Conservation (phyloP, 2,797 vertebrate species). For the Enteromius afrohamiltoni region DNA sequence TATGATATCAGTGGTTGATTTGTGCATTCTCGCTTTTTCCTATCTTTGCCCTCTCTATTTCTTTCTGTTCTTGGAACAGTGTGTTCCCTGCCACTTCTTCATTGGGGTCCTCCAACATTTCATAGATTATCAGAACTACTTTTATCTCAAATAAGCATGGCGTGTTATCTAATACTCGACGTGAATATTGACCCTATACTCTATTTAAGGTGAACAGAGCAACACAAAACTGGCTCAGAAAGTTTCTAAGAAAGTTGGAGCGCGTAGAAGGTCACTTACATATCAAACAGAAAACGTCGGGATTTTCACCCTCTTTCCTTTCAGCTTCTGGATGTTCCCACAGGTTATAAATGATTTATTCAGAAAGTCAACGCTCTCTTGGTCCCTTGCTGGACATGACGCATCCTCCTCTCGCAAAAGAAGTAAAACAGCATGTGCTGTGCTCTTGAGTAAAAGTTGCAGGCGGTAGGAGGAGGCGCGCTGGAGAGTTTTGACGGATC, state of each 20-base stretch:
- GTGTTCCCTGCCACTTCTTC: neutral
- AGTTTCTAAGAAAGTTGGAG: neutral
- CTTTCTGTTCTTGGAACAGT: neutral
- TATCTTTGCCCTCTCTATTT: neutral
- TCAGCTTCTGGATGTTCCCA: constrained; percentile 23
- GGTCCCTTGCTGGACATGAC: constrained; percentile 6
- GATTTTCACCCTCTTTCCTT: constrained; percentile 46
- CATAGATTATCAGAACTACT: neutral
- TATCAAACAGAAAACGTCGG: constrained; percentile 32
- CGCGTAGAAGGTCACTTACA: constrained; percentile 58
- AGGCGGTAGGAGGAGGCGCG: neutral
- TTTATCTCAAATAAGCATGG: neutral
- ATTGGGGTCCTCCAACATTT: neutral
- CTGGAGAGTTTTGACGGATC: neutral
- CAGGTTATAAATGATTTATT: constrained; percentile 13
- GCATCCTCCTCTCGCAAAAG: constrained; percentile 2
- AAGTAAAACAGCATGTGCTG: neutral
- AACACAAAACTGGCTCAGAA: neutral
- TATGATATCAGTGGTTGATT: neutral
- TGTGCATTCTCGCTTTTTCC: neutral
- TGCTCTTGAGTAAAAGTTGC: neutral
- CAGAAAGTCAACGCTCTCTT: neutral
- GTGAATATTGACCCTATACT: neutral
- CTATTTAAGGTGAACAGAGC: neutral
- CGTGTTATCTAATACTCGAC: neutral